A percentile compares a stretch with the other conserved stretches of the same genome.
These are phyloP conservation scores for Thymallus thymallus DNA, from an alignment of 2,113 vertebrate species.

Conservation along the genomic window DNA sequence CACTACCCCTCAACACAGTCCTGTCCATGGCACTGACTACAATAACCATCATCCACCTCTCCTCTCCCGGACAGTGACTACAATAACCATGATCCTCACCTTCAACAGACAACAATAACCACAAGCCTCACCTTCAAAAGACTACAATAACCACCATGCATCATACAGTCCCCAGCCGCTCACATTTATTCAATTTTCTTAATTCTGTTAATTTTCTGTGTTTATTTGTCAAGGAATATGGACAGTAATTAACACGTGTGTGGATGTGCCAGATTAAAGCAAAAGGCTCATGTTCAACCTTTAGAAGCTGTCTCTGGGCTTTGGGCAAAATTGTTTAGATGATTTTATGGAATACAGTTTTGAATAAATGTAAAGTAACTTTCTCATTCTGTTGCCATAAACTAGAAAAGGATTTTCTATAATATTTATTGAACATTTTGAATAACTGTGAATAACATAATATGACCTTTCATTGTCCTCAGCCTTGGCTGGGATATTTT, in stretches of 20 bases:
- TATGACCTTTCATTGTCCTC: background rate
- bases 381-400: background rate
- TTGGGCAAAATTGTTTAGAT: no score
- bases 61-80: constrained; percentile 16
- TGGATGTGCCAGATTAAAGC: no score
- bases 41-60: constrained; percentile 27
- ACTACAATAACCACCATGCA: constrained; percentile 6
- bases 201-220: no score
- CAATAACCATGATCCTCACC: background rate
- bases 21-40: constrained; percentile 31
- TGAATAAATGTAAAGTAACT: no score
- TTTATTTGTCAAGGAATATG: no score
- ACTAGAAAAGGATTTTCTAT: background rate
- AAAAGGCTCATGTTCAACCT: no score
- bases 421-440: background rate
- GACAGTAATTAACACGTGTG: no score
- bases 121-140: constrained; percentile 13
- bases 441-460: background rate
- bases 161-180: no score
- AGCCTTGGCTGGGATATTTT: background rate
- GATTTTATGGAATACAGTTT: no score
- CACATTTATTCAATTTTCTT: no score
- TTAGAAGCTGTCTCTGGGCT: no score
- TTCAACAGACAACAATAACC: constrained; percentile 3
- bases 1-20: constrained; percentile 3